Conservation (phyloP, 2,888 invertebrate species). For the Harmothoe impar region DNA sequence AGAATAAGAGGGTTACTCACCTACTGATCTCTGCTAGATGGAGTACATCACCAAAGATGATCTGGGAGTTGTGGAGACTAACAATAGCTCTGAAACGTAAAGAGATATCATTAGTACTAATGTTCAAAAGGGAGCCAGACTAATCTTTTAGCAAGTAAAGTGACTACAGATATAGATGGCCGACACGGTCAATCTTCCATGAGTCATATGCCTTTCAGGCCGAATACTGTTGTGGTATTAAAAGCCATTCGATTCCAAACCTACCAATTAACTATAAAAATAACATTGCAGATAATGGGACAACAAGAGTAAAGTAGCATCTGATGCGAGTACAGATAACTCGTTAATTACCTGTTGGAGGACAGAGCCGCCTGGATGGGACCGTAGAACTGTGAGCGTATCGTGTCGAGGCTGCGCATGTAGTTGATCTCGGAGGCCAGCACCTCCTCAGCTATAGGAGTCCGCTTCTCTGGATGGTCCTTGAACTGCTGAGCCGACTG, state of each 20-base stretch:
- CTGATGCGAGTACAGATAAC: not conserved
- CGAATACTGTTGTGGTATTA: too few species aligned
- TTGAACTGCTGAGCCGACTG: conserved; percentile 76
- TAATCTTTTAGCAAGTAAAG: too few species aligned
- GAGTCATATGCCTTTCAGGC: too few species aligned
- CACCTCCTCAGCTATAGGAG: conserved; percentile 79
- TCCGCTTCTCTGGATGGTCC: conserved; percentile 77
- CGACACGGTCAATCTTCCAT: too few species aligned
- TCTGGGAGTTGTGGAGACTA: conserved; percentile 80
- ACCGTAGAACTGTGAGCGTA: conserved; percentile 77
- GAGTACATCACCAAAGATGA: conserved; percentile 80
- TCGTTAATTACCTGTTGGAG: conserved; percentile 79
- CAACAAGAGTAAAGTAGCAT: too few species aligned
- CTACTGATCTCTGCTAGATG: conserved; percentile 78
- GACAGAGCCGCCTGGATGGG: conserved; percentile 79
- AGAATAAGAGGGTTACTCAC: conserved; percentile 71
- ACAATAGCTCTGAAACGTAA: conserved; percentile 77
- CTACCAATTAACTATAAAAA: too few species aligned
- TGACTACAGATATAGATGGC: too few species aligned
- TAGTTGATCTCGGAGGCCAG: conserved; percentile 80
- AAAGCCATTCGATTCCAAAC: too few species aligned
- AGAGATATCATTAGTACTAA: not conserved
- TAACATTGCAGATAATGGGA: not conserved
- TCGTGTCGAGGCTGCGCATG: conserved; percentile 76
- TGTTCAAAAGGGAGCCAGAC: too few species aligned